Evolutionary conservation across 2,797 vertebrate genomes (phyloP).

Genomic region (Lindbergichthys nudifrons): DNA sequence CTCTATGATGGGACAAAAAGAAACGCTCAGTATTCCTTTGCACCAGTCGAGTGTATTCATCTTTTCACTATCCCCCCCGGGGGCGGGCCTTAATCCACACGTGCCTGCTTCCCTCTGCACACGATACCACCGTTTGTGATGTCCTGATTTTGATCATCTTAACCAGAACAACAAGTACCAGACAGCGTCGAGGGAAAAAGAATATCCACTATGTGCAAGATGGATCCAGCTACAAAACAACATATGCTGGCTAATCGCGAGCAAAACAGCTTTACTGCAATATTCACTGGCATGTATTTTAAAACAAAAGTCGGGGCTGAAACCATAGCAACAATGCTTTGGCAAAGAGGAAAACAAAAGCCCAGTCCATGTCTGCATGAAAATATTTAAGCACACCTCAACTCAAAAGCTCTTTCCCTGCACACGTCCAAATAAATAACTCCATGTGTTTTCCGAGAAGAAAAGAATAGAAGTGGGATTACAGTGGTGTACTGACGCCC

Average conservation of each 20-base stretch:
- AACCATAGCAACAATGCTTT: constrained; percentile 68
- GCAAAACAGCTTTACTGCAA: constrained; percentile 25
- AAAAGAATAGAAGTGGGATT: constrained; percentile 52
- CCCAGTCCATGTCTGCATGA: constrained; percentile 36
- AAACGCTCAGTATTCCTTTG: constrained; percentile 37
- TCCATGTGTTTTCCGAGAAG: constrained; percentile 10
- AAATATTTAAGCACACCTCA: constrained; percentile 36
- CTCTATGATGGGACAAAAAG: constrained; percentile 45
- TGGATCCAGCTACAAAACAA: constrained; percentile 27
- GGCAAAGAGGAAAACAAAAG: constrained; percentile 42
- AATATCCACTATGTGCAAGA: constrained; percentile 14
- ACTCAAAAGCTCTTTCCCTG: constrained; percentile 9
- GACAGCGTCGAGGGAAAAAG: constrained; percentile 6
- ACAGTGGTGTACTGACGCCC: constrained; percentile 53
- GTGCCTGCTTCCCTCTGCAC: constrained; percentile 32
- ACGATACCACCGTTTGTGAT: constrained; percentile 37
- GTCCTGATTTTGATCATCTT: constrained; percentile 58
- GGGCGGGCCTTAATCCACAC: constrained; percentile 56
- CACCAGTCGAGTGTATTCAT: constrained; percentile 57
- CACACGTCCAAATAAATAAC: constrained; percentile 31
- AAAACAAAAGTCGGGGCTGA: constrained; percentile 51
- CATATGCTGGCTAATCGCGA: constrained; percentile 34
- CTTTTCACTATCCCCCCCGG: constrained; percentile 53
- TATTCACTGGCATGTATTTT: constrained; percentile 36
- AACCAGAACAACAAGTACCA: constrained; percentile 35